Evolutionary conservation across 2,888 invertebrate genomes (phyloP).

Genomic region (Chymomyza fuscimana): DNA sequence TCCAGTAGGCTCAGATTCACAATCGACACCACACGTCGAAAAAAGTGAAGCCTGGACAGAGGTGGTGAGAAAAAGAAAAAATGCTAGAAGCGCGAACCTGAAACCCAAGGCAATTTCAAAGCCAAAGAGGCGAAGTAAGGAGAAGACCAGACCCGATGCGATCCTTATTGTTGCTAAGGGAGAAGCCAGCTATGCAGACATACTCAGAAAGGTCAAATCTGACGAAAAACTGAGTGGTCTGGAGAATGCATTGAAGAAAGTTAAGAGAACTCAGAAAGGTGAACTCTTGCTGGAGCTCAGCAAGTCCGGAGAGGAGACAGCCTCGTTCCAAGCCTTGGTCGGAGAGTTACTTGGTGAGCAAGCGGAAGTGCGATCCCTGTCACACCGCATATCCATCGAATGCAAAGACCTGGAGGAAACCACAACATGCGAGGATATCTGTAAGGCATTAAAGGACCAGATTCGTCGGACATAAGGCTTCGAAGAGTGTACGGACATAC

Average conservation of each 20-base stretch:
- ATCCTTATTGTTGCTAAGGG: not conserved
- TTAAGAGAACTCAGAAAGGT: conserved; percentile 7
- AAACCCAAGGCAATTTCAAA: too few species aligned
- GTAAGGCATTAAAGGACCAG: not conserved
- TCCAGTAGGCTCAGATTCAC: too few species aligned
- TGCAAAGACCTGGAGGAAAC: conserved; percentile 1
- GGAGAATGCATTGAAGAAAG: not conserved
- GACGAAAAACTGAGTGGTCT: not conserved
- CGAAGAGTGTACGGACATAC: not conserved
- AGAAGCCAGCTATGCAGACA: conserved; percentile 1
- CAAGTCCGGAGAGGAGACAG: not conserved
- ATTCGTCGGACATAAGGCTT: not conserved
- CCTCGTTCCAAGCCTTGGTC: not conserved
- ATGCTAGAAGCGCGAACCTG: too few species aligned
- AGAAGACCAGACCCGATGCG: not conserved
- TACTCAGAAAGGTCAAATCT: not conserved
- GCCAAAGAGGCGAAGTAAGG: too few species aligned
- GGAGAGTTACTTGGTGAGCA: not conserved
- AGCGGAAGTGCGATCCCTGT: too few species aligned
- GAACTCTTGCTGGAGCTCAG: not conserved
- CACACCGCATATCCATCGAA: not conserved
- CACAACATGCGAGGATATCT: not conserved
- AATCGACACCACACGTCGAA: too few species aligned
- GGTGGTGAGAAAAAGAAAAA: too few species aligned
- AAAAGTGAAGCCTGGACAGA: too few species aligned